These are phyloP conservation scores for Gymnothorax reevesii DNA, from an alignment of 2,797 vertebrate species.

Conservation along the genomic window DNA sequence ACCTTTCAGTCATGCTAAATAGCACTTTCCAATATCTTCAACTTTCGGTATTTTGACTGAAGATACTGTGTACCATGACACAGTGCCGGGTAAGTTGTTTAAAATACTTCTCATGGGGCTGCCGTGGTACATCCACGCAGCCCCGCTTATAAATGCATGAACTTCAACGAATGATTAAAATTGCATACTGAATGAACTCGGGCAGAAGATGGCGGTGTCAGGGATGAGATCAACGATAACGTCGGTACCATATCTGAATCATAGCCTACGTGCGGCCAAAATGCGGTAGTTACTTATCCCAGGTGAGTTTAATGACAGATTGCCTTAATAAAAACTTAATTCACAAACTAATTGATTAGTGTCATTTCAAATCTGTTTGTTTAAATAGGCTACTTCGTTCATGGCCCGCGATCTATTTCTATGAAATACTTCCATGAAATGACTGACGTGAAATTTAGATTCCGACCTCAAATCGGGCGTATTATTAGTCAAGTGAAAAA, in stretches of 20 bases:
- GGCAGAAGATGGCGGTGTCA: constrained; percentile 6
- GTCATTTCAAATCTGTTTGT: neutral
- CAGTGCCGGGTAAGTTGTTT: neutral
- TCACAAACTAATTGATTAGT: neutral
- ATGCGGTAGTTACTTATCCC: neutral
- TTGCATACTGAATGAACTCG: neutral
- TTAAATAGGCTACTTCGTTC: neutral
- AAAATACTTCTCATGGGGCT: neutral
- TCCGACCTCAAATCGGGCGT: neutral
- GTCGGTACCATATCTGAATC: neutral
- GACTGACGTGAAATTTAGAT: neutral
- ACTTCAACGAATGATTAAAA: neutral
- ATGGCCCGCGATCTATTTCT: neutral
- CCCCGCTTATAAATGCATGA: neutral
- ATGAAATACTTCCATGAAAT: neutral
- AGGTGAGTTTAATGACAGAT: constrained; percentile 6
- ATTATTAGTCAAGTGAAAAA: neutral
- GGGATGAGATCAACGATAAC: neutral
- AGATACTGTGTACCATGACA: neutral
- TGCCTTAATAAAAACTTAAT: neutral
- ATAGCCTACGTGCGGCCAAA: neutral
- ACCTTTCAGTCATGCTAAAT: neutral
- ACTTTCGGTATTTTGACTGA: neutral
- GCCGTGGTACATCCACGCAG: neutral
- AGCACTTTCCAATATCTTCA: neutral